A percentile compares a stretch with the other conserved stretches of the same genome.
Evolutionary conservation across 2,113 vertebrate genomes (phyloP).

Genomic region (Zosterops hypoxanthus): DNA sequence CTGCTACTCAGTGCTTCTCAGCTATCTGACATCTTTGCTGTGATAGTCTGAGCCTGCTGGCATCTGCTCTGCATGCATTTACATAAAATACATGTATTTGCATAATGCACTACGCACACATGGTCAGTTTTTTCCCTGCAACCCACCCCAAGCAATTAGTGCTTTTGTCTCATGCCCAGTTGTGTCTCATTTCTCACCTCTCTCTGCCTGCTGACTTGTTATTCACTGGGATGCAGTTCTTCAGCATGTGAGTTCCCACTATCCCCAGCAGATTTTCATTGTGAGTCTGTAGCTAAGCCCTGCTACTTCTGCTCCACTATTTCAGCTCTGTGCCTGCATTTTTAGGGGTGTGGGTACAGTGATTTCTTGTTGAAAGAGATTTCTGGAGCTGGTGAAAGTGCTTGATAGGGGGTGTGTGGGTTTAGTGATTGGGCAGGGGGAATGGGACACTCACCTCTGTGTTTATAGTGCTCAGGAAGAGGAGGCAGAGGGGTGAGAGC

Average conservation of each 20-base stretch:
- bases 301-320: neutral
- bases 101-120: neutral
- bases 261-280: neutral
- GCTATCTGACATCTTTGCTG: constrained; percentile 4
- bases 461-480: neutral
- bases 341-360: neutral
- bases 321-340: neutral
- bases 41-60: constrained; percentile 29
- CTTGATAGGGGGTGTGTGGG: fast-evolving
- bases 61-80: constrained; percentile 49
- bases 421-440: neutral
- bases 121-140: neutral
- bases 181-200: neutral
- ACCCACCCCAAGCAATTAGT: neutral
- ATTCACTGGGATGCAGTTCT: neutral
- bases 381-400: neutral
- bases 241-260: fast-evolving
- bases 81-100: constrained; percentile 45
- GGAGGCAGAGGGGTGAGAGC: neutral
- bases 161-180: neutral
- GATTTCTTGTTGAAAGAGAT: neutral
- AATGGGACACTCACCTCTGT: fast-evolving
- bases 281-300: fast-evolving
- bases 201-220: neutral
- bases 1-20: neutral